Evolutionary conservation across 2,888 invertebrate genomes (phyloP).

Genomic region (Frankliniella fusca): DNA sequence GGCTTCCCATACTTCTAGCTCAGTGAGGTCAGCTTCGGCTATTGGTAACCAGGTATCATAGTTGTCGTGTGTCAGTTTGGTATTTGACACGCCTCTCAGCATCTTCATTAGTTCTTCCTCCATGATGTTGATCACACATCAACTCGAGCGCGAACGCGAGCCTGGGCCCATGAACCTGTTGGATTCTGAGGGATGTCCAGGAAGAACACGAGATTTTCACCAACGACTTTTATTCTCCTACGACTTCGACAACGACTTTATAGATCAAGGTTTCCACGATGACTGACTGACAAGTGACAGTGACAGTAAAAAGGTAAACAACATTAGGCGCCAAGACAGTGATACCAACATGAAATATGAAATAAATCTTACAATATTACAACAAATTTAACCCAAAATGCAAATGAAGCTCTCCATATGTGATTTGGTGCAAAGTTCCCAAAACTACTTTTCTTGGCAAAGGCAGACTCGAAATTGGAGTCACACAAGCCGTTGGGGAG

Average conservation of each 20-base stretch:
- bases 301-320: no score
- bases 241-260: no score
- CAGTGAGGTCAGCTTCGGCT: not conserved
- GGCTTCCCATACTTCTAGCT: not conserved
- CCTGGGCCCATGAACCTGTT: slow-evolving; percentile 14
- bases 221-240: no score
- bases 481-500: no score
- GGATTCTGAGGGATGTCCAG: not conserved
- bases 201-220: not conserved
- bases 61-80: not conserved
- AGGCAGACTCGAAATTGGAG: no score
- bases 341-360: no score
- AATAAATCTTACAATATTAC: slow-evolving; percentile 30
- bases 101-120: not conserved
- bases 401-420: slow-evolving; percentile 29
- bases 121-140: not conserved
- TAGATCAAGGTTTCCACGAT: no score
- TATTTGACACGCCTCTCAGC: not conserved
- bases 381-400: slow-evolving; percentile 28
- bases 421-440: slow-evolving; percentile 30
- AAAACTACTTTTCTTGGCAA: slow-evolving; percentile 27
- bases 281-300: no score
- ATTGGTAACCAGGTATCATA: not conserved
- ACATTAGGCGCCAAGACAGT: no score
- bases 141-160: not conserved